Conservation (phyloP, 2,113 vertebrate genomes). For the Calidris pygmaea region DNA sequence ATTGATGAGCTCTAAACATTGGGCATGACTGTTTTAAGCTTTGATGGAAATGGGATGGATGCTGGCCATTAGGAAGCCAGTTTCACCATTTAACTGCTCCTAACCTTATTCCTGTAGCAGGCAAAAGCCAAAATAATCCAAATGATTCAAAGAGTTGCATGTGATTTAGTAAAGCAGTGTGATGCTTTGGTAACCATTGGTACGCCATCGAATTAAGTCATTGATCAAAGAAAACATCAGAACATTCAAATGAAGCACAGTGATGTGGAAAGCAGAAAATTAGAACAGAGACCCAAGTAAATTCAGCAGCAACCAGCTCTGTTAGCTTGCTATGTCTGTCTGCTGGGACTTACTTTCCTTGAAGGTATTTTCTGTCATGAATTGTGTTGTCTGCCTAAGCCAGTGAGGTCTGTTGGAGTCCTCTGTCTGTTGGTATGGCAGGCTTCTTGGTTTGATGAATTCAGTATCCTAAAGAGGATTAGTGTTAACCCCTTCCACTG, state of each 20-base stretch:
- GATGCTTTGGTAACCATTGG: not conserved
- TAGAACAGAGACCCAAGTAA: not conserved
- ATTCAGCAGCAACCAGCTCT: not conserved
- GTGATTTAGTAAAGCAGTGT: not conserved
- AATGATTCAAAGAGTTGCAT: not conserved
- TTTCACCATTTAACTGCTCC: not conserved
- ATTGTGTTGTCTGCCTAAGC: not conserved
- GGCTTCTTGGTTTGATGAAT: not conserved
- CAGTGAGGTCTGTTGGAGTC: not conserved
- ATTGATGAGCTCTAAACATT: not conserved
- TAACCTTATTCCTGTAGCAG: not conserved
- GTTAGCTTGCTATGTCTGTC: not conserved
- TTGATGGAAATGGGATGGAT: not conserved
- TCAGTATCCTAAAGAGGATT: not conserved
- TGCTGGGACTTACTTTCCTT: not conserved
- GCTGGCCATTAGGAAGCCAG: not conserved
- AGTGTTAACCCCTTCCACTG: not conserved
- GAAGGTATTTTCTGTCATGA: not conserved
- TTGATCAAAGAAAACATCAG: not conserved
- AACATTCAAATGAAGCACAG: not conserved
- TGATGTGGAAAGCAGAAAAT: conserved; percentile 5
- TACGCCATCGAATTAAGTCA: not conserved
- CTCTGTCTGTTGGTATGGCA: not conserved
- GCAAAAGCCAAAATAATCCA: not conserved
- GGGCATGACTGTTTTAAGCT: not conserved